phyloP scores from a whole-genome alignment of 2,888 invertebrate genomes.

The Gymnosoma rotundatum region DNA sequence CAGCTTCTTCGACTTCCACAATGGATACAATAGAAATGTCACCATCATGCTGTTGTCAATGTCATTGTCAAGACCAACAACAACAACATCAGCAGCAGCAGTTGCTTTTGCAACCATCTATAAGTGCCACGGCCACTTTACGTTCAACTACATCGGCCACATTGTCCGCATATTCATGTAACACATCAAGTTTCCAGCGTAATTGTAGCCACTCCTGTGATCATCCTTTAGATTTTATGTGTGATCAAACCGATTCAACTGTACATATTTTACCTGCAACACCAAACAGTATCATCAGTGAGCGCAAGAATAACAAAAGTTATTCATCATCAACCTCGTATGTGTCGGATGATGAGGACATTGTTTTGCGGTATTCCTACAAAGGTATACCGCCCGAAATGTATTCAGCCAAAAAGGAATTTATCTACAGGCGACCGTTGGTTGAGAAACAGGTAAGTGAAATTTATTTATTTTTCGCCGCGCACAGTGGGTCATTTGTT shows the following conservation, averaged over 20 bases:
- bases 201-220: conserved; percentile 63
- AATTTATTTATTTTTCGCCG: neutral
- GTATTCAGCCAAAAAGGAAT: conserved; percentile 78
- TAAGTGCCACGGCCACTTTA: conserved; percentile 64
- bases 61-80: conserved; percentile 60
- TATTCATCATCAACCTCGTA: conserved; percentile 42
- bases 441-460: conserved; percentile 77
- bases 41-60: conserved; percentile 56
- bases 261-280: conserved; percentile 58
- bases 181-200: conserved; percentile 43
- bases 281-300: conserved; percentile 30
- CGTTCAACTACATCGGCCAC: conserved; percentile 65
- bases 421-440: conserved; percentile 76
- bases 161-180: conserved; percentile 56
- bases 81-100: conserved; percentile 31
- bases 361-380: conserved; percentile 75
- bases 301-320: conserved; percentile 1
- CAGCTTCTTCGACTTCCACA: conserved; percentile 64
- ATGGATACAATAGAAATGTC: conserved; percentile 63
- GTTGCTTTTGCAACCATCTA: conserved; percentile 41
- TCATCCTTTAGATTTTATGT: conserved; percentile 59
- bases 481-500: no score
- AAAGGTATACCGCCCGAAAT: conserved; percentile 79
- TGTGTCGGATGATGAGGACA: conserved; percentile 65
- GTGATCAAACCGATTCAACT: conserved; percentile 45